Conservation (phyloP, 2,888 invertebrate species). For the Geotrupes spiniger region DNA sequence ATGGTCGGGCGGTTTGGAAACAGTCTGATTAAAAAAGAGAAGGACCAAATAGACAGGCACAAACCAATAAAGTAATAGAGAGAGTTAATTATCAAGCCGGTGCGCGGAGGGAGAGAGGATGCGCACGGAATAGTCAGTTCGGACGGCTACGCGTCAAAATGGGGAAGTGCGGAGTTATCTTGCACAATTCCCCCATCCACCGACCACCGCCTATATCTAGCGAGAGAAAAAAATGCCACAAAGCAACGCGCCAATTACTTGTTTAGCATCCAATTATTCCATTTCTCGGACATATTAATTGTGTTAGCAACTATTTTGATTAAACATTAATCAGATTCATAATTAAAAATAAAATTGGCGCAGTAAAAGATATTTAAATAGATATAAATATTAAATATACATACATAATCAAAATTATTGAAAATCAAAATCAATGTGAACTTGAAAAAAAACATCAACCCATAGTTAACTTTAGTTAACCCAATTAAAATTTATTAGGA, state of each 20-base stretch:
- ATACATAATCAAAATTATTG: too few relatives aligned
- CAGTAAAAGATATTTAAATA: background rate
- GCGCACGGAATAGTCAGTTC: slow-evolving; percentile 9
- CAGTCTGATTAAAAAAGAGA: slow-evolving; percentile 51
- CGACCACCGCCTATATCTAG: background rate
- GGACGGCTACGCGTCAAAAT: slow-evolving; percentile 10
- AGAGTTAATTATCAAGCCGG: slow-evolving; percentile 46
- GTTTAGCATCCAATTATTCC: background rate
- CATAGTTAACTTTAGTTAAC: too few relatives aligned
- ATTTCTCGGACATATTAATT: background rate
- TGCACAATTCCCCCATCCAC: slow-evolving; percentile 5
- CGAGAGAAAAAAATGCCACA: slow-evolving; percentile 7
- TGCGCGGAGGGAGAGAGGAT: slow-evolving; percentile 6
- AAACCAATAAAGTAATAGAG: slow-evolving; percentile 51
- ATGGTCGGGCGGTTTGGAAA: slow-evolving; percentile 49
- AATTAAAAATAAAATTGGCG: background rate
- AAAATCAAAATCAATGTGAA: too few relatives aligned
- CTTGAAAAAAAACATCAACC: too few relatives aligned
- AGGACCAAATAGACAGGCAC: slow-evolving; percentile 48
- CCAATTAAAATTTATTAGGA: too few relatives aligned
- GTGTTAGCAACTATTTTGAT: background rate
- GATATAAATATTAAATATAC: background rate
- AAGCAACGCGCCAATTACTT: slow-evolving; percentile 5
- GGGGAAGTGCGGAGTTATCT: slow-evolving; percentile 18
- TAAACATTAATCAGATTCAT: background rate